Base-by-base conservation (phyloP, 2,113 vertebrate species). In the Petrocephalus microphthalmus region DNA sequence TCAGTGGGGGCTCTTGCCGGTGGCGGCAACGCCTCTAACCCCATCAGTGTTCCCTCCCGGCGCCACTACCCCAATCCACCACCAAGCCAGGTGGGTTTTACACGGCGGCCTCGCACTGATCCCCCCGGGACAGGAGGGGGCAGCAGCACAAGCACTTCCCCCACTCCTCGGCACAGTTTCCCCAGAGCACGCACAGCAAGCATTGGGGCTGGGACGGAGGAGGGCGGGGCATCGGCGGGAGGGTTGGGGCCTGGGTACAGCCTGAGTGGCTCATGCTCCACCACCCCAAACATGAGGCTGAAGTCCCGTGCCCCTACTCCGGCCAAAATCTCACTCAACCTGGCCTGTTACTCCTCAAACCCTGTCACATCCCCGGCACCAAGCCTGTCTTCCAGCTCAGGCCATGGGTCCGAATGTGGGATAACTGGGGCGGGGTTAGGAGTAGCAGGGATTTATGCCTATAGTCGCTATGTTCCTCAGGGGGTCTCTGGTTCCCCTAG, bases 341-440 rank as follows among this genome's bases (percentile, higher is more conserved):
- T 95, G 83, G 94, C 95, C 45, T 93, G 94, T 33, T 95, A 96
- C 89, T 95, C 94, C 2, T 94, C 95, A 25, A 96, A 95, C 90
- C 95, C 95, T 5, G 92, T 93, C 33, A 95, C 95, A 15, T 94
- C 93, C 45, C 93, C 93, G 19, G 95, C 92, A 0, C 94, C 91
- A 0, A 95, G 92, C 87, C 93, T 95, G 29, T 96, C 95, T 86
- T 95, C 95, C 89, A 96, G 95, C 89, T 95, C 95, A n/a, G 96
- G 95, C 42, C 95, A 95, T 74, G 95, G 95, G 33, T 96, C 95
- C 37, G 96, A 96, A 89, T 95, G 95, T 64, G 95, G 95, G 82
- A 89, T 95, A 0, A 94, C 94, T 78, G 95, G 94, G 82, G 94
- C 93, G 25, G 94, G 93, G 1, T 93, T 94, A 84, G 95, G 95